These are phyloP conservation scores for Dinothrombium tinctorium DNA, from an alignment of 1,140 invertebrate species.

Conservation along the genomic window DNA sequence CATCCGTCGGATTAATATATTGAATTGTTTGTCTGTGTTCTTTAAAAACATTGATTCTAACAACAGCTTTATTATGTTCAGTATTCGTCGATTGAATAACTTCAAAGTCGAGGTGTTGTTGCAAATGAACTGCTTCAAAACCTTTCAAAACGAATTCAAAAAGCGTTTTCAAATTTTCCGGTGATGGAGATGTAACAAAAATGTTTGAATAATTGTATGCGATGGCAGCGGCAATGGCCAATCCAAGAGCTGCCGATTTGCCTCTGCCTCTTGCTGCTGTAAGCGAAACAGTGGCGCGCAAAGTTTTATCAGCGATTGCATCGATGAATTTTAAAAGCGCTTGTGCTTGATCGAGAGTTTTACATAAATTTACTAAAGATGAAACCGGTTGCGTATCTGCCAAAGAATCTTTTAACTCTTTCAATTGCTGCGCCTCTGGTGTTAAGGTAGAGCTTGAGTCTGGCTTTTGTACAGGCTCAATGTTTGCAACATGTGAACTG, in stretches of 20 bases:
- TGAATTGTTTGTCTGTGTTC: slow-evolving; percentile 93
- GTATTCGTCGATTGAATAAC: slow-evolving; percentile 85
- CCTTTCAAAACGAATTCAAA: slow-evolving; percentile 96
- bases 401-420: slow-evolving; percentile 43
- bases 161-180: slow-evolving; percentile 91
- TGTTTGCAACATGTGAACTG: slow-evolving; percentile 58
- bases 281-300: slow-evolving; percentile 68
- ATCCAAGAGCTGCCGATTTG: slow-evolving; percentile 90
- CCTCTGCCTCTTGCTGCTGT: slow-evolving; percentile 90
- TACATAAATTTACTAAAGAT: slow-evolving; percentile 64
- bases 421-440: slow-evolving; percentile 29
- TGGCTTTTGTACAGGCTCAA: slow-evolving; percentile 32
- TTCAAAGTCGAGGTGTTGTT: slow-evolving; percentile 89
- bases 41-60: slow-evolving; percentile 64
- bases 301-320: slow-evolving; percentile 72
- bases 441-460: slow-evolving; percentile 20
- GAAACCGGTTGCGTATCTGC: slow-evolving; percentile 74
- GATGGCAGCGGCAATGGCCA: slow-evolving; percentile 47
- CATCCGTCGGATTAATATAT: slow-evolving; percentile 83
- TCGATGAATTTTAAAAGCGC: slow-evolving; percentile 82
- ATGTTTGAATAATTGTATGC: slow-evolving; percentile 83
- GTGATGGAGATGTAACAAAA: slow-evolving; percentile 90
- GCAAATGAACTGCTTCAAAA: slow-evolving; percentile 56
- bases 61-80: slow-evolving; percentile 87
- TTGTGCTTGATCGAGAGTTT: slow-evolving; percentile 69